Evolutionary conservation across 2,888 invertebrate genomes (phyloP).

Genomic region (Microplitis manilae): DNA sequence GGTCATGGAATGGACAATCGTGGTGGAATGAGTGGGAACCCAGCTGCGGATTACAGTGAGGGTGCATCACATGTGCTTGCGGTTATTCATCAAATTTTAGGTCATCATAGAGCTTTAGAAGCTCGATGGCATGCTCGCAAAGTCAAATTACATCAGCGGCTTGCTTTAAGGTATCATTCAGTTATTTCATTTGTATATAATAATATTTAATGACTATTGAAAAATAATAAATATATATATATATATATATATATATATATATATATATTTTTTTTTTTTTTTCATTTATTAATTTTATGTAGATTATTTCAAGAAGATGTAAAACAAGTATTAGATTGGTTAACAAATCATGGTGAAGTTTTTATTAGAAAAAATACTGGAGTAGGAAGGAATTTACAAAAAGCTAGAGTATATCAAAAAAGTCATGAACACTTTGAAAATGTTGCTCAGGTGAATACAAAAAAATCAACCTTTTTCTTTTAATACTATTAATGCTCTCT

Average conservation of each 20-base stretch:
- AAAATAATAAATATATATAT: background rate
- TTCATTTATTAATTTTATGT: conserved; percentile 31
- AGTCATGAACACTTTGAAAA: conserved; percentile 99
- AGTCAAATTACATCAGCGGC: conserved; percentile 93
- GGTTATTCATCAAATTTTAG: conserved; percentile 96
- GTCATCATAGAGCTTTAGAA: conserved; percentile 94
- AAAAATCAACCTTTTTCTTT: background rate
- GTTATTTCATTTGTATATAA: background rate
- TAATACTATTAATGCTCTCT: background rate
- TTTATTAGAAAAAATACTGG: conserved; percentile 98
- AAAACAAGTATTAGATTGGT: conserved; percentile 97
- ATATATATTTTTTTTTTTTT: conserved; percentile 23
- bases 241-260: too few relatives aligned
- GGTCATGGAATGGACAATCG: conserved; percentile 74
- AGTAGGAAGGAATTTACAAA: conserved; percentile 94
- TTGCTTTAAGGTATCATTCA: conserved; percentile 79
- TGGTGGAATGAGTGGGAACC: conserved; percentile 83
- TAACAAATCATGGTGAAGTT: conserved; percentile 97
- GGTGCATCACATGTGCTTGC: conserved; percentile 97
- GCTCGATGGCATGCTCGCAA: conserved; percentile 96
- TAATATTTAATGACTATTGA: conserved; percentile 8
- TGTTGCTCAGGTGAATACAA: conserved; percentile 87
- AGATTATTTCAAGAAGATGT: conserved; percentile 97
- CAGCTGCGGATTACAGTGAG: conserved; percentile 96
- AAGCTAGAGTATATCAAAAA: conserved; percentile 96